Evolutionary conservation across 1,140 invertebrate genomes (phyloP).

Genomic region (Panagrolaimus sp.): DNA sequence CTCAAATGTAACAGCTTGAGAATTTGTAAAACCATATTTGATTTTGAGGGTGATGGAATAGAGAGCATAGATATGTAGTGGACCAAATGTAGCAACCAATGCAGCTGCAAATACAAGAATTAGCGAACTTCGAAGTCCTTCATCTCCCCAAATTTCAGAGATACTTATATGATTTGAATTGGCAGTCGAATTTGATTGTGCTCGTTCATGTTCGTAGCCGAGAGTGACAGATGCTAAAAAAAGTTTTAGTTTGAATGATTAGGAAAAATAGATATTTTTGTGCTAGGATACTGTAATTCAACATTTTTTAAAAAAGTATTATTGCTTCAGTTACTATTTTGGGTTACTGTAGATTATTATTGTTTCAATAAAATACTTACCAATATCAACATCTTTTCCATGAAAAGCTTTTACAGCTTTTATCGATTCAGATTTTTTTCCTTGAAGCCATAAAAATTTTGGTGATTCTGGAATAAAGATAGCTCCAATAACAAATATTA

Average conservation of each 20-base stretch:
- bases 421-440: neutral
- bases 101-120: constrained; percentile 12
- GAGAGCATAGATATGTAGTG: neutral
- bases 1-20: neutral
- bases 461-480: neutral
- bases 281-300: no score
- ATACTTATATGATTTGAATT: no score
- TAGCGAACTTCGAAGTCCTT: neutral
- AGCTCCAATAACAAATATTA: neutral
- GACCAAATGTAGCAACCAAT: constrained; percentile 7
- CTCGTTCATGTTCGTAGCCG: no score
- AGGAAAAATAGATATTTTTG: no score
- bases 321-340: no score
- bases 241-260: no score
- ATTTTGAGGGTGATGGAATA: neutral
- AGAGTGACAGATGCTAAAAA: no score
- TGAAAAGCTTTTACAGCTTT: neutral
- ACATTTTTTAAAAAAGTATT: no score
- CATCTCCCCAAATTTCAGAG: neutral
- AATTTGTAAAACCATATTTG: neutral
- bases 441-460: neutral
- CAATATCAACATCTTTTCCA: constrained; percentile 6
- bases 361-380: no score
- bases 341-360: no score
- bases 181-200: no score